Evolutionary conservation across 2,797 vertebrate species (phyloP).

Genomic region (Margarornis squamiger): DNA sequence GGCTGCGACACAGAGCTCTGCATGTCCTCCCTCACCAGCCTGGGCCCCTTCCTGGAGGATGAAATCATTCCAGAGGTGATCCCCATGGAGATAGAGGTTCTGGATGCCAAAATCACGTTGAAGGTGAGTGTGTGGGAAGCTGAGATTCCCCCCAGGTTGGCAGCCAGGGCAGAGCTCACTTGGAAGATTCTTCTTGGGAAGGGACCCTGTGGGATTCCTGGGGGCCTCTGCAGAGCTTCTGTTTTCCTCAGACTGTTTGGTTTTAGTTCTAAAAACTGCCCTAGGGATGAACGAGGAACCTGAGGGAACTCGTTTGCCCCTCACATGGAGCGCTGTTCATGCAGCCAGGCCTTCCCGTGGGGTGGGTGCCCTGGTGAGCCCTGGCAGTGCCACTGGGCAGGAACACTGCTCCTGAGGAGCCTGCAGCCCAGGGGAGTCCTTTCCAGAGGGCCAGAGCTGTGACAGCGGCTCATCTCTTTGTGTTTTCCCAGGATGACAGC

Average conservation of each 20-base stretch:
- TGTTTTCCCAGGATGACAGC: conserved; percentile 84
- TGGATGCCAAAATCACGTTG: conserved; percentile 83
- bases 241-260: neutral
- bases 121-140: conserved; percentile 75
- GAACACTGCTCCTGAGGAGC: neutral
- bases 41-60: conserved; percentile 94
- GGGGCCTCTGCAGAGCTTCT: neutral
- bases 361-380: neutral
- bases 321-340: fast-evolving
- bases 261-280: neutral
- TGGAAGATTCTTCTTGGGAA: neutral
- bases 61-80: conserved; percentile 86
- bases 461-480: neutral
- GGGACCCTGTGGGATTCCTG: neutral
- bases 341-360: neutral
- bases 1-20: conserved; percentile 81
- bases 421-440: neutral
- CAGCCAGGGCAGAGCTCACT: neutral
- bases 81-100: conserved; percentile 87
- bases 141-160: neutral
- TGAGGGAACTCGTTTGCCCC: neutral
- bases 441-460: neutral
- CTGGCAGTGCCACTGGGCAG: neutral
- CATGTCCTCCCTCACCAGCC: conserved; percentile 83
- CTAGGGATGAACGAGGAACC: fast-evolving